Evolutionary conservation across 2,797 vertebrate genomes (phyloP).

Genomic region (Spinus pinus): DNA sequence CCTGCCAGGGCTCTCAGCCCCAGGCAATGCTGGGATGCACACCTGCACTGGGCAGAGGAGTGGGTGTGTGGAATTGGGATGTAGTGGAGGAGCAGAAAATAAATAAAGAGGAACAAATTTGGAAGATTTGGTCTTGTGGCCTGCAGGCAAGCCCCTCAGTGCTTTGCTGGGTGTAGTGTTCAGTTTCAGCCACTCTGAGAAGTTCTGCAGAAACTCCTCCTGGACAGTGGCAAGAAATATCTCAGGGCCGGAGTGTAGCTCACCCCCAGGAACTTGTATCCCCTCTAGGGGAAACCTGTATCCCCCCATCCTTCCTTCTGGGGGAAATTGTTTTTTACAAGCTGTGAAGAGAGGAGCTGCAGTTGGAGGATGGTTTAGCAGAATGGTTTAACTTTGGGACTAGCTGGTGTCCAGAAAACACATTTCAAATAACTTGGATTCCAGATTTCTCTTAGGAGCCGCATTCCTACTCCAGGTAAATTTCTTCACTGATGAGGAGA

Average conservation of each 20-base stretch:
- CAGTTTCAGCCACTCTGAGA: not conserved
- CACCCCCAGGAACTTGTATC: not conserved
- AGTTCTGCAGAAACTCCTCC: not conserved
- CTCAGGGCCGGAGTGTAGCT: not conserved
- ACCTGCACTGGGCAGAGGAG: not conserved
- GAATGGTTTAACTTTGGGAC: not conserved
- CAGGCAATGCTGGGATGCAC: not conserved
- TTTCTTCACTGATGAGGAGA: not conserved
- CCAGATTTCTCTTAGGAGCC: not conserved
- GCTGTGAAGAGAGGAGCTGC: not conserved
- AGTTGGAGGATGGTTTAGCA: not conserved
- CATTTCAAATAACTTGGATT: not conserved
- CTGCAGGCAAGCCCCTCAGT: not conserved
- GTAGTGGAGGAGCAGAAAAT: not conserved
- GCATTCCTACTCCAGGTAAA: not conserved
- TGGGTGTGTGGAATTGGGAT: rapidly evolving
- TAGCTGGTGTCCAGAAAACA: not conserved
- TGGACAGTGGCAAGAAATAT: not conserved
- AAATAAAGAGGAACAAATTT: not conserved
- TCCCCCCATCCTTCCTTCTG: not conserved
- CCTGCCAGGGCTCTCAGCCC: not conserved
- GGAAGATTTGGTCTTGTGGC: not conserved
- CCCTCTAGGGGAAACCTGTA: not conserved
- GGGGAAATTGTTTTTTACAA: not conserved
- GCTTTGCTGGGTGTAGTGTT: not conserved